A percentile compares a stretch with the other conserved stretches of the same genome.
phyloP scores from a whole-genome alignment of 2,797 vertebrate genomes.

The Alectoris magna region DNA sequence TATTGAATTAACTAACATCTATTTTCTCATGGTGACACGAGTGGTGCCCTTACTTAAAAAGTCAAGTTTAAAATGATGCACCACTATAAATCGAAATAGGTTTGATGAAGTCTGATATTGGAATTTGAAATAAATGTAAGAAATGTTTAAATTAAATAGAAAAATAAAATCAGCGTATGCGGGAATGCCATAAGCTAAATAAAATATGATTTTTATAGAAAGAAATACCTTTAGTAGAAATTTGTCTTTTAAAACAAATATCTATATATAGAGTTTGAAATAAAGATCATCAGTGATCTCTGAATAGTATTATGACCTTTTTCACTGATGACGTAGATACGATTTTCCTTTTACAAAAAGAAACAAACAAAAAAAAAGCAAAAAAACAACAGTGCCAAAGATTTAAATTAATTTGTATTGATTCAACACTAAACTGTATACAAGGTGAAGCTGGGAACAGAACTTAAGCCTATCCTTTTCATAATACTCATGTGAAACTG shows the following conservation, averaged over 20 bases:
- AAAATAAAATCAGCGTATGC: background rate
- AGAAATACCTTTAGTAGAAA: background rate
- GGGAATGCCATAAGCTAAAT: background rate
- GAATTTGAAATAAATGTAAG: conserved; percentile 3
- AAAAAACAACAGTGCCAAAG: background rate
- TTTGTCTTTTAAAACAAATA: background rate
- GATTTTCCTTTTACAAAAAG: background rate
- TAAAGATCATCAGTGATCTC: background rate
- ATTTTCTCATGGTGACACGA: conserved; percentile 10
- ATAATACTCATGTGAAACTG: background rate
- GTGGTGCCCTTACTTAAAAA: conserved; percentile 40
- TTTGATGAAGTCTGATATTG: conserved; percentile 5
- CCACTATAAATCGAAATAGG: background rate
- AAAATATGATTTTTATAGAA: background rate
- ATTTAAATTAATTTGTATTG: background rate
- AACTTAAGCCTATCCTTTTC: background rate
- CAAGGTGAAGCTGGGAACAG: background rate
- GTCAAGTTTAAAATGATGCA: conserved; percentile 22
- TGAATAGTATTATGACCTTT: background rate
- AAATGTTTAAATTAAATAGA: background rate
- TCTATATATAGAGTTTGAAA: background rate
- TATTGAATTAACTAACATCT: conserved; percentile 25
- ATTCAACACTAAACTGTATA: background rate
- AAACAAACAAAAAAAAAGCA: background rate
- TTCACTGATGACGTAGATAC: background rate